Evolutionary conservation across 2,888 invertebrate genomes (phyloP).

Genomic region (Cosmopolites sordidus): DNA sequence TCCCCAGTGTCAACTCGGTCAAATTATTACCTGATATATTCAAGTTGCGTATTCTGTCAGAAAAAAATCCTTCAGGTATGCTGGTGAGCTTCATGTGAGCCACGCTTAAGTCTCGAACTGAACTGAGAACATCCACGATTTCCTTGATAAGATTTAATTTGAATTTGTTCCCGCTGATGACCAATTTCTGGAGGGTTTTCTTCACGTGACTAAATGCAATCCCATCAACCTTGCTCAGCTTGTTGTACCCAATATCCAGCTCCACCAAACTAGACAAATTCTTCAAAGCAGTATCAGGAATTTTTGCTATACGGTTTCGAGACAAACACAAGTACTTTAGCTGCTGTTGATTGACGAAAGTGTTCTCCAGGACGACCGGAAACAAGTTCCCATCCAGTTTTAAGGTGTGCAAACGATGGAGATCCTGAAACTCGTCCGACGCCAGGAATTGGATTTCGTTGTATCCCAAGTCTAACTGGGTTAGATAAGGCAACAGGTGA

Average conservation of each 20-base stretch:
- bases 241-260: constrained; percentile 73
- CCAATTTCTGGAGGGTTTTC: constrained; percentile 59
- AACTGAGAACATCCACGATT: constrained; percentile 56
- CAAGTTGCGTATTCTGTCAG: constrained; percentile 58
- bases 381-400: constrained; percentile 73
- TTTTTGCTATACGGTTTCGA: constrained; percentile 68
- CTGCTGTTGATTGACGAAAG: constrained; percentile 56
- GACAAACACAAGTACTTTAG: constrained; percentile 55
- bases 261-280: constrained; percentile 66
- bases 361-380: constrained; percentile 68
- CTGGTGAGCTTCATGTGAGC: constrained; percentile 56
- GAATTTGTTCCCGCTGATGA: constrained; percentile 71
- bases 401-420: constrained; percentile 61
- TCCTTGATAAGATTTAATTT: constrained; percentile 55
- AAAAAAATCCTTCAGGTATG: constrained; percentile 57
- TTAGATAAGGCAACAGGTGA: constrained; percentile 67
- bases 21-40: constrained; percentile 73
- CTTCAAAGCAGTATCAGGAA: constrained; percentile 69
- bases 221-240: constrained; percentile 64
- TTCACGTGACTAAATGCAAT: constrained; percentile 59
- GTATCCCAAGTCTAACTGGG: constrained; percentile 71
- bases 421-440: constrained; percentile 66
- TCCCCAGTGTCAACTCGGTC: constrained; percentile 54
- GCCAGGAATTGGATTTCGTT: constrained; percentile 73
- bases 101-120: constrained; percentile 56